A percentile compares a stretch with the other conserved stretches of the same genome.
Conservation (phyloP, 1,140 invertebrate genomes). For the Drosophila navojoa region DNA sequence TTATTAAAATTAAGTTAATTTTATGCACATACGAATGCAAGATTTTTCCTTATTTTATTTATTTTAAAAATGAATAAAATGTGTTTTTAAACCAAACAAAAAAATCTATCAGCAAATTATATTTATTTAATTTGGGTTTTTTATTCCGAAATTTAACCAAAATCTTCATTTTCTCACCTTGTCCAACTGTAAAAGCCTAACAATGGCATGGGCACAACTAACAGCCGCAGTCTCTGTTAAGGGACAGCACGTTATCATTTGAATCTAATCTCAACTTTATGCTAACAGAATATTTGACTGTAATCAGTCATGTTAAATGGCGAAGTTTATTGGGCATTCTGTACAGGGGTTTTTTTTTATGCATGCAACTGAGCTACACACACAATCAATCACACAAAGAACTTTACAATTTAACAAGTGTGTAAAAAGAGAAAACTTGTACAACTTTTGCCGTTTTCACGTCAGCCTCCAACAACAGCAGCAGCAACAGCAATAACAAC, state of each 20-base stretch:
- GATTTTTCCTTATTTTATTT: constrained; percentile 66
- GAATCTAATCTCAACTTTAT: background rate
- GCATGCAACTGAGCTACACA: constrained; percentile 39
- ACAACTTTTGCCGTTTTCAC: constrained; percentile 59
- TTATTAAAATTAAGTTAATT: constrained; percentile 54
- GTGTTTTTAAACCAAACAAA: constrained; percentile 55
- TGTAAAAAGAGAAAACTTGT: constrained; percentile 43
- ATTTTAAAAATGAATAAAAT: constrained; percentile 80
- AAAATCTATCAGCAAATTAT: constrained; percentile 53
- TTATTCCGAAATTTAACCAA: constrained; percentile 12
- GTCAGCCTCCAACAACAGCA: constrained; percentile 61
- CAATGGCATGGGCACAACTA: background rate
- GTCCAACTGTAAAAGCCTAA: background rate
- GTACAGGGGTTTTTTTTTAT: constrained; percentile 35
- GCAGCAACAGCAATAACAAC: constrained; percentile 37
- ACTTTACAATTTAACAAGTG: constrained; percentile 18
- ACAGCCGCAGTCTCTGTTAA: constrained; percentile 18
- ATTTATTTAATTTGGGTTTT: constrained; percentile 59
- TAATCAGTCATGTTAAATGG: background rate
- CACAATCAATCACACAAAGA: constrained; percentile 34
- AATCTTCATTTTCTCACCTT: background rate
- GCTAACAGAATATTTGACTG: constrained; percentile 9
- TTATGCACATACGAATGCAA: constrained; percentile 21
- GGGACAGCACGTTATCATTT: background rate
- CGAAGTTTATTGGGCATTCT: constrained; percentile 30